phyloP scores from a whole-genome alignment of 2,888 invertebrate species.

The Campoplex capitator region DNA sequence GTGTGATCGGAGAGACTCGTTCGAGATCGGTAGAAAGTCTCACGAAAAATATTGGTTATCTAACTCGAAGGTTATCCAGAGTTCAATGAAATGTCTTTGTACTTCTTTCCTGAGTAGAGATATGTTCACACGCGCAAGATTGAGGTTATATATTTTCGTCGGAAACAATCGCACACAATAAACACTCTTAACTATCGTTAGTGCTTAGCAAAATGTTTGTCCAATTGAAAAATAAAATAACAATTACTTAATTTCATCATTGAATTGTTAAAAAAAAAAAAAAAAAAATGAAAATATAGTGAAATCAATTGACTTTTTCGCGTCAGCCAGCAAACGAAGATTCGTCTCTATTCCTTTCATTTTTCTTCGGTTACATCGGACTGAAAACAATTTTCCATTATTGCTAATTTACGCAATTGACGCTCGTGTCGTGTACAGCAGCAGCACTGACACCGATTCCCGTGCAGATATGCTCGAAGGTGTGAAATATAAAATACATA shows the following conservation, averaged over 20 bases:
- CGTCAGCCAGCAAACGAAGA: neutral
- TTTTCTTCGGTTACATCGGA: neutral
- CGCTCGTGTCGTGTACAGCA: neutral
- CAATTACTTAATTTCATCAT: neutral
- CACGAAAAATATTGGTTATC: slow-evolving; percentile 32
- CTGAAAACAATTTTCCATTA: slow-evolving; percentile 23
- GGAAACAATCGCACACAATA: neutral
- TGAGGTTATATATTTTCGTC: slow-evolving; percentile 4
- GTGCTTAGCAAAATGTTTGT: neutral
- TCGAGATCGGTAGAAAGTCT: slow-evolving; percentile 6
- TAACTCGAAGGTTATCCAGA: slow-evolving; percentile 37
- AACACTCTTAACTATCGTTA: neutral
- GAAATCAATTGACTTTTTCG: neutral
- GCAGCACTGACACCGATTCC: neutral
- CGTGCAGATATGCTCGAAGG: neutral
- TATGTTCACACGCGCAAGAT: neutral
- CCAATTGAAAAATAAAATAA: neutral
- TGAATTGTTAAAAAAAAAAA: neutral
- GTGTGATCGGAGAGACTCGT: neutral
- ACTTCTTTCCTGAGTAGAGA: neutral
- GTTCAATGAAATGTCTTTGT: slow-evolving; percentile 31
- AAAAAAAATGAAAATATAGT: neutral
- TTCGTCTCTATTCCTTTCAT: neutral
- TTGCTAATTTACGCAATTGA: slow-evolving; percentile 37
- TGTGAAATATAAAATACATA: neutral